Conservation (phyloP, 2,797 vertebrate species). For the Malurus splendens region DNA sequence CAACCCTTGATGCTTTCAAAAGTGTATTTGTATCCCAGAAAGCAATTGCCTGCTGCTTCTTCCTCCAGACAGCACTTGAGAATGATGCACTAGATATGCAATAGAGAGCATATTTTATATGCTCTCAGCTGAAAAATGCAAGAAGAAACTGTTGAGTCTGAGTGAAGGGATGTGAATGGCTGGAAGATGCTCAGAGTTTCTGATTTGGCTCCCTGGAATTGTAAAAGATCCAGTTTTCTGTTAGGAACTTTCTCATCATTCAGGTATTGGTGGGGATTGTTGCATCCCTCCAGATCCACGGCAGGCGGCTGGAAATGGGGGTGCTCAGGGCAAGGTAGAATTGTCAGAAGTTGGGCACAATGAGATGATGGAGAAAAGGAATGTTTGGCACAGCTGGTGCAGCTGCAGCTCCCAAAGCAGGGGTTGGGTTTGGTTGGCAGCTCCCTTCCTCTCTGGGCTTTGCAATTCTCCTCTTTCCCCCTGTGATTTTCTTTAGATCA, state of each 20-base stretch:
- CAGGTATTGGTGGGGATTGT: neutral
- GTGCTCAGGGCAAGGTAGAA: neutral
- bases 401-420: neutral
- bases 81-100: neutral
- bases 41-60: neutral
- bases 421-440: neutral
- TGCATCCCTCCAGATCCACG: neutral
- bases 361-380: rapidly evolving
- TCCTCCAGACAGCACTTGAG: neutral
- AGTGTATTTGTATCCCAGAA: neutral
- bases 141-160: neutral
- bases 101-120: too few species aligned
- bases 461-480: neutral
- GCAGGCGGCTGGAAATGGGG: neutral
- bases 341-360: neutral
- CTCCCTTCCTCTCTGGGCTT: neutral
- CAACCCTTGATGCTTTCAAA: neutral
- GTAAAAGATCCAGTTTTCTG: neutral
- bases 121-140: neutral
- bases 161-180: neutral
- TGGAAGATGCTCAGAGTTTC: neutral
- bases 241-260: neutral
- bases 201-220: neutral
- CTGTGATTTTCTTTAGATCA: neutral
- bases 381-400: neutral